Percentiles rank a stretch among this genome's conserved stretches.
Evolutionary conservation across 1,140 invertebrate species (phyloP).

Genomic region (Drosophila navojoa): DNA sequence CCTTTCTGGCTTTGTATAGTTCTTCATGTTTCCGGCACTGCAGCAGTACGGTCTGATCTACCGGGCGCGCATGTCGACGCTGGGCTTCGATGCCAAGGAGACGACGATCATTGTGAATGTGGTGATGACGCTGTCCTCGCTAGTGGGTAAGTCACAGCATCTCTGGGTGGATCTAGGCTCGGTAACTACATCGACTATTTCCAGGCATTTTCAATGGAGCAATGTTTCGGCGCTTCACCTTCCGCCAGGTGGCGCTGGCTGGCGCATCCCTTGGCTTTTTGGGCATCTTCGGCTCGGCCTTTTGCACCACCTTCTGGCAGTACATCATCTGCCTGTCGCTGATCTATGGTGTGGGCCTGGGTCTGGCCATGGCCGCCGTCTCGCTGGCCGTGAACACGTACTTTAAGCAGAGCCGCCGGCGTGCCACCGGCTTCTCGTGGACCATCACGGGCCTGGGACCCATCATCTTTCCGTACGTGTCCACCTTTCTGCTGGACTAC

Average conservation of each 20-base stretch:
- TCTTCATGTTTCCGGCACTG: conserved; percentile 86
- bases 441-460: conserved; percentile 86
- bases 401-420: conserved; percentile 85
- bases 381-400: conserved; percentile 87
- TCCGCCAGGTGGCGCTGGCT: conserved; percentile 70
- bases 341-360: conserved; percentile 85
- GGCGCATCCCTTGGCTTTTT: conserved; percentile 56
- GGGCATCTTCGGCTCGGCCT: conserved; percentile 65
- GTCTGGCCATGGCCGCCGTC: conserved; percentile 86
- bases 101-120: conserved; percentile 88
- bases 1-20: conserved; percentile 83
- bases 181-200: no score
- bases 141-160: conserved; percentile 84
- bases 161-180: neutral
- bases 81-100: conserved; percentile 86
- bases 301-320: conserved; percentile 66
- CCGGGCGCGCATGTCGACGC: conserved; percentile 85
- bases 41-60: conserved; percentile 89
- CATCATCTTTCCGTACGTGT: conserved; percentile 86
- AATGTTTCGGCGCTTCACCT: conserved; percentile 74
- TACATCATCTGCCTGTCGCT: conserved; percentile 63
- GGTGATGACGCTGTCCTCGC: conserved; percentile 86
- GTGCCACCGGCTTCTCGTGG: conserved; percentile 87
- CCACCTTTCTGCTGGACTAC: conserved; percentile 84
- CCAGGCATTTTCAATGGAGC: conserved; percentile 73